Conservation (phyloP, 2,113 vertebrate species). For the Chionodraco myersi region DNA sequence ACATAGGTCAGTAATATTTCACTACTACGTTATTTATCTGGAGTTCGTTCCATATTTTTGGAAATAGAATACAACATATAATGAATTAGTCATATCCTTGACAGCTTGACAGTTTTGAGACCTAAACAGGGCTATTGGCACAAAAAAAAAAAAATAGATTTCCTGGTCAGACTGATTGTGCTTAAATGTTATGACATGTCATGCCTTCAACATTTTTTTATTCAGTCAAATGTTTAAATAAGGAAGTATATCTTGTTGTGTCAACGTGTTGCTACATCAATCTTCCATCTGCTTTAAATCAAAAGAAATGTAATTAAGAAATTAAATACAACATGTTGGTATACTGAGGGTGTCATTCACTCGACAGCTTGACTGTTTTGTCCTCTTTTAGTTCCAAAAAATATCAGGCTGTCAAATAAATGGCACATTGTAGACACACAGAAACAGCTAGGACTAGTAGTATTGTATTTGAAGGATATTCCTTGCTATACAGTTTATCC, state of each 20-base stretch:
- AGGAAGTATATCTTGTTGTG: background rate
- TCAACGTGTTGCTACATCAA: background rate
- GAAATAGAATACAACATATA: background rate
- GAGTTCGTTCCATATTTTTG: background rate
- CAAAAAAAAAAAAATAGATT: background rate
- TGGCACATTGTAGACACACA: background rate
- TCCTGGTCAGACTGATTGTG: background rate
- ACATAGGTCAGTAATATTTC: background rate
- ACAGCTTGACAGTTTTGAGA: background rate
- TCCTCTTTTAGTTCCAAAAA: too few species aligned
- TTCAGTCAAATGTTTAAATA: background rate
- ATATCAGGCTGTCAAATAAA: background rate
- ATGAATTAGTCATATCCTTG: background rate
- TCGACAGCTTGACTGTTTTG: background rate
- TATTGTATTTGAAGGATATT: background rate
- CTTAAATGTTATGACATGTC: background rate
- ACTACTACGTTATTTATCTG: background rate
- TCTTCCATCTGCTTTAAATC: conserved; percentile 6
- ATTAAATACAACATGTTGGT: background rate
- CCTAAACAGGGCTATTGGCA: background rate
- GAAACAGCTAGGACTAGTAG: background rate
- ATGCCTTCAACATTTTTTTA: background rate
- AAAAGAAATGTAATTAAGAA: background rate
- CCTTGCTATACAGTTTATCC: background rate
- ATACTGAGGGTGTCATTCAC: background rate